Conservation (phyloP, 2,797 vertebrate genomes). For the Sarcophilus harrisii region DNA sequence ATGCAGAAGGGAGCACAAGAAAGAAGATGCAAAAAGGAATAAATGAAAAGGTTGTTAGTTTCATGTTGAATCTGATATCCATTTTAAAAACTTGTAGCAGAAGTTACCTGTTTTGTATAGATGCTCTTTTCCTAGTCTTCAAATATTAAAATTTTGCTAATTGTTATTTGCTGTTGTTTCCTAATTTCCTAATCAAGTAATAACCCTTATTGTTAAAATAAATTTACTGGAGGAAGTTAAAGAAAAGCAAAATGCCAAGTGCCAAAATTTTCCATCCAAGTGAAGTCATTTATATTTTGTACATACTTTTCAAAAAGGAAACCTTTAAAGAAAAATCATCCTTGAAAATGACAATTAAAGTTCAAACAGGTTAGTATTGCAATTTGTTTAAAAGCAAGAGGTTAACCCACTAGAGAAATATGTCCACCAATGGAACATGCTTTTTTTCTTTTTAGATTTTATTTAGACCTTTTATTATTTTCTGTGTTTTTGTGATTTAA, state of each 20-base stretch:
- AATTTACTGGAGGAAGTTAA: background rate
- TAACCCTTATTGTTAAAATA: background rate
- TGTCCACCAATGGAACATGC: fast-evolving
- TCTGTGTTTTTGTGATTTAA: background rate
- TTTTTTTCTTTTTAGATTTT: background rate
- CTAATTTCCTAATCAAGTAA: background rate
- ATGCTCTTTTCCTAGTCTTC: background rate
- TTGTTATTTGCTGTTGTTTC: background rate
- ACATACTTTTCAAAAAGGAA: background rate
- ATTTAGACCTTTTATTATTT: background rate
- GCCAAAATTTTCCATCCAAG: background rate
- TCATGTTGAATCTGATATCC: background rate
- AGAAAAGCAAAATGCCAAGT: background rate
- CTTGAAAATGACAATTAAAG: conserved; percentile 14
- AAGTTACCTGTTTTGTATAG: background rate
- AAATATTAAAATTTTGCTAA: background rate
- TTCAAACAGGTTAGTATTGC: background rate
- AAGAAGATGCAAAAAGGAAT: background rate
- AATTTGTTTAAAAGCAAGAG: background rate
- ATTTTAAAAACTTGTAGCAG: background rate
- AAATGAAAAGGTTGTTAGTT: background rate
- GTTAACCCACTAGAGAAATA: background rate
- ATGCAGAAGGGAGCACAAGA: background rate
- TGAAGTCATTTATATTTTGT: background rate
- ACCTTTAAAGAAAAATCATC: background rate